Percentiles rank a stretch among this genome's conserved stretches.
These are phyloP conservation scores for Magallana gigas DNA, from an alignment of 1,140 invertebrate species.

Conservation along the genomic window DNA sequence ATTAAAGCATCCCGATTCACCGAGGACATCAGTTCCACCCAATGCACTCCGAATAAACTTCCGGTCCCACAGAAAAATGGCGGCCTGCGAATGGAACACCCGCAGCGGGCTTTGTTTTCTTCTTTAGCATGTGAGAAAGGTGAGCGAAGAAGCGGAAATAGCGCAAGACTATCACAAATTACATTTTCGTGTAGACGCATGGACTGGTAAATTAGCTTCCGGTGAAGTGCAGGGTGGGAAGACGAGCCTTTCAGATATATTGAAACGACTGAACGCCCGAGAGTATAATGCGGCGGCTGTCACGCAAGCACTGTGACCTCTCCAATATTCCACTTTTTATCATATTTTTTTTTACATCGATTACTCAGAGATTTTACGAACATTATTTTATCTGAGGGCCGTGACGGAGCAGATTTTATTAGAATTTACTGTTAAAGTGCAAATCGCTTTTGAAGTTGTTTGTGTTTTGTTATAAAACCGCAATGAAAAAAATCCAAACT, in stretches of 20 bases:
- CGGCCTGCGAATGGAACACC: slow-evolving; percentile 9
- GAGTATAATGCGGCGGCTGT: slow-evolving; percentile 1
- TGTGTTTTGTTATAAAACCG: too few relatives aligned
- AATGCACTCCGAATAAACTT: slow-evolving; percentile 37
- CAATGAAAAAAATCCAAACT: too few relatives aligned
- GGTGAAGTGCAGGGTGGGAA: slow-evolving; percentile 35
- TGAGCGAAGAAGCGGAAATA: slow-evolving; percentile 17
- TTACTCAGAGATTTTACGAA: neutral
- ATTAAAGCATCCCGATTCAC: slow-evolving; percentile 35
- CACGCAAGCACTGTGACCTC: neutral
- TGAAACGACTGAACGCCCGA: slow-evolving; percentile 27
- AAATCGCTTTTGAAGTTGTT: too few relatives aligned
- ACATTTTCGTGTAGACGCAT: slow-evolving; percentile 35
- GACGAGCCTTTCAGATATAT: slow-evolving; percentile 12
- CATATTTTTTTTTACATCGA: neutral
- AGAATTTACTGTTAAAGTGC: too few relatives aligned
- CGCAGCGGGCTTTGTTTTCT: neutral
- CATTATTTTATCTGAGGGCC: neutral
- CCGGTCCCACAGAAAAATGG: slow-evolving; percentile 31
- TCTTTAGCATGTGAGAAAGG: slow-evolving; percentile 16
- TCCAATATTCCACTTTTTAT: neutral
- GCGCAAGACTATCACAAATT: slow-evolving; percentile 30
- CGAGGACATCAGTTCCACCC: slow-evolving; percentile 30
- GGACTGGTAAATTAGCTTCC: slow-evolving; percentile 37
- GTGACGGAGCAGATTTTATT: too few relatives aligned